Evolutionary conservation across 2,113 vertebrate genomes (phyloP), one percentile per base, ranked within the genome.

Genomic region (Colaptes auratus): DNA sequence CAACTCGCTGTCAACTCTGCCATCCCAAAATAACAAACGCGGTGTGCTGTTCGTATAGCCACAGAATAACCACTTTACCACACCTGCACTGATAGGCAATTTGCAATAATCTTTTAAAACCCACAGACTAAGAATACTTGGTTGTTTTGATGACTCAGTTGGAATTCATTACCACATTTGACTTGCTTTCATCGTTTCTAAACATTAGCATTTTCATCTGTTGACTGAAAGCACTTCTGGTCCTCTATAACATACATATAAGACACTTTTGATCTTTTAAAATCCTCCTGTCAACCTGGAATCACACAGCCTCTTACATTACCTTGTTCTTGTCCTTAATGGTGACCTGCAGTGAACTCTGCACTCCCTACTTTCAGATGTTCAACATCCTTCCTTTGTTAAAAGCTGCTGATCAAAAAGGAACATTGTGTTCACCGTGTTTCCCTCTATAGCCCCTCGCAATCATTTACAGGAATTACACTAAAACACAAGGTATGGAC

Each of bases 391-490:
- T 89, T 63, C 90, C 91, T 94, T 97, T 90, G 88, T 90, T 92
- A 90, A 95, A 91, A 92, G 82, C 94, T 87, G 84, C 82, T 95
- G 89, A 87, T 96, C 86, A 96, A 84, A 95, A 95, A 92, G 63
- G 89, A 97, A 93, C 86, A 85, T 46, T 92, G 63, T 94, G 93
- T 90, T 96, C 88, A 1, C 84, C 64, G 75, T 64, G 67, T 82
- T 93, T 76, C 73, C 64, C 87, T 95, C 61, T 88, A 93, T 61
- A 88, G 90, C 75, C 92, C 73, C 87, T 86, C 63, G 82, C 83
- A 90, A 73, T 23, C 66, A 84, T 86, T 96, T 96, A 74, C 90
- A 95, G 95, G 94, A 97, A 97, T 97, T 95, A 95, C 97, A 91
- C 74, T 92, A 89, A 97, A 94, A 93, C 83, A 89, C 52, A 78